These are phyloP conservation scores for Eulithis testata DNA, from an alignment of 2,888 invertebrate species.

Conservation along the genomic window DNA sequence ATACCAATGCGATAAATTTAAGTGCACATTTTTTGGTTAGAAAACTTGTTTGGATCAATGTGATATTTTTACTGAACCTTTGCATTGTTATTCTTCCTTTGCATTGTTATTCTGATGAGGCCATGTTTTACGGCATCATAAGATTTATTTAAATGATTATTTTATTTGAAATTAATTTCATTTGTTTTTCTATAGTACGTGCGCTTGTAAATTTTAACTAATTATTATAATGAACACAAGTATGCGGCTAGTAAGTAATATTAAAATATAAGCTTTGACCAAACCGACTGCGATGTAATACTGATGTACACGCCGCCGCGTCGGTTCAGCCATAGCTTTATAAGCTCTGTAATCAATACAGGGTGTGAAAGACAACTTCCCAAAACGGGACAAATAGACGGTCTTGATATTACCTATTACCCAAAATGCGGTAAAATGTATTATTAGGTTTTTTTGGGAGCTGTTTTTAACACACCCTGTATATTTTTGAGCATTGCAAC, in stretches of 20 bases:
- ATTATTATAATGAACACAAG: conserved; percentile 28
- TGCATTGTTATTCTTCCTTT: too few relatives aligned
- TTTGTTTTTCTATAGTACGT: not conserved
- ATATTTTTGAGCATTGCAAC: conserved; percentile 20
- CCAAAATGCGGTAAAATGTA: too few relatives aligned
- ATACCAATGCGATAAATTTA: too few relatives aligned
- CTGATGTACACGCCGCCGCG: not conserved
- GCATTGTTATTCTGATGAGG: too few relatives aligned
- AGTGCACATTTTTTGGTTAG: too few relatives aligned
- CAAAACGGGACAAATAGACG: not conserved
- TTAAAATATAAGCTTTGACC: conserved; percentile 4
- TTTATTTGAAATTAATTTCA: not conserved
- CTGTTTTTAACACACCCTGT: not conserved
- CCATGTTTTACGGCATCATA: too few relatives aligned
- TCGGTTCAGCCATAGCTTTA: conserved; percentile 8
- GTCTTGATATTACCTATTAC: too few relatives aligned
- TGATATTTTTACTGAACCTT: too few relatives aligned
- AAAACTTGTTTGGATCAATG: too few relatives aligned
- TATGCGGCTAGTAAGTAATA: conserved; percentile 12
- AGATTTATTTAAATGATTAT: too few relatives aligned
- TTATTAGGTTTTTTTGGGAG: not conserved
- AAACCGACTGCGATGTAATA: conserved; percentile 3
- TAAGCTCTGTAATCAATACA: conserved; percentile 17
- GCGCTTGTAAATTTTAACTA: conserved; percentile 16
- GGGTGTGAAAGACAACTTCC: not conserved